Percentiles rank a stretch among this genome's conserved stretches.
Conservation (phyloP, 2,888 invertebrate species). For the Anthrax anthrax region DNA sequence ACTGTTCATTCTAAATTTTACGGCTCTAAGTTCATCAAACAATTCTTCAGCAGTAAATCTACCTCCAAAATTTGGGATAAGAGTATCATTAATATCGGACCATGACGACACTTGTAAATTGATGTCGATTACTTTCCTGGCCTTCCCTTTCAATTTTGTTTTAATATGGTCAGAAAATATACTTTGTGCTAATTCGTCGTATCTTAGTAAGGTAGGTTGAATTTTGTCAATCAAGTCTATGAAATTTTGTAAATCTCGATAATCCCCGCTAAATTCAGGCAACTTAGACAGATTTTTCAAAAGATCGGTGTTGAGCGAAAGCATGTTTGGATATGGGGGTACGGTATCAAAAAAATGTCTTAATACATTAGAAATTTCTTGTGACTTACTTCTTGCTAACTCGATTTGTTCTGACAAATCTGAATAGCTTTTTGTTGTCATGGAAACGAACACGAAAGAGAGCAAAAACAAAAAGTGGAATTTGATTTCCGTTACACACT, state of each 20-base stretch:
- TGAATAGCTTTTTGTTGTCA: too few species aligned
- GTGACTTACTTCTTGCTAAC: too few species aligned
- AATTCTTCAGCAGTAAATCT: slow-evolving; percentile 5
- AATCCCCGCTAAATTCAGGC: background rate
- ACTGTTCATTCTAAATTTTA: slow-evolving; percentile 4
- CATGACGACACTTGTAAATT: background rate
- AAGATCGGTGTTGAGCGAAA: background rate
- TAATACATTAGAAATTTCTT: too few species aligned
- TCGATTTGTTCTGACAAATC: too few species aligned
- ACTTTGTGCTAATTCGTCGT: background rate
- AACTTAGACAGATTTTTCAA: background rate
- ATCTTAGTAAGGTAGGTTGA: background rate
- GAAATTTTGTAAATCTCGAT: background rate
- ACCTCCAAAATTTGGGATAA: slow-evolving; percentile 9
- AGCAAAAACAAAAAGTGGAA: too few species aligned
- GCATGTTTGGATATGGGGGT: too few species aligned
- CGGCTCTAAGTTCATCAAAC: slow-evolving; percentile 4
- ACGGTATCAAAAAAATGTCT: too few species aligned
- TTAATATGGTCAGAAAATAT: slow-evolving; percentile 5
- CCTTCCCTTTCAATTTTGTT: slow-evolving; percentile 4
- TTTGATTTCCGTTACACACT: too few species aligned
- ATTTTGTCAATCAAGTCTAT: background rate
- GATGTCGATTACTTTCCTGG: slow-evolving; percentile 5
- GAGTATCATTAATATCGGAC: background rate
- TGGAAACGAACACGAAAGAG: too few species aligned